These are phyloP conservation scores for Corynorhinus townsendii DNA, from an alignment of 2,113 vertebrate species.

Conservation along the genomic window DNA sequence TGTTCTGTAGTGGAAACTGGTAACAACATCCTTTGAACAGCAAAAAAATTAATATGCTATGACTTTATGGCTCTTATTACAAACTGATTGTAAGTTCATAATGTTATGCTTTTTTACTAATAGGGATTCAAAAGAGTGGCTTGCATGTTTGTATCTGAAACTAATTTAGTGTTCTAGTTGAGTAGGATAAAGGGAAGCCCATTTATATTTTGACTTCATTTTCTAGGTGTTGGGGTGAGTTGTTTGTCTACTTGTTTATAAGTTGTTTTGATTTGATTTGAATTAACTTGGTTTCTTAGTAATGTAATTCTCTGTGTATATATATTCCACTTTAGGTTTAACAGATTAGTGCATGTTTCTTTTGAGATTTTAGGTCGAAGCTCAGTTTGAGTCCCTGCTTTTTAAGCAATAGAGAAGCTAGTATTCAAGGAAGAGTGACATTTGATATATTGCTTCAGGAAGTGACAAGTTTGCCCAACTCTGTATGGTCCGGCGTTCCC, in stretches of 20 bases:
- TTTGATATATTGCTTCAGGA: neutral
- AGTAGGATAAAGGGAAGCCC: neutral
- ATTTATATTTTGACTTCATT: neutral
- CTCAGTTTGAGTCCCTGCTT: neutral
- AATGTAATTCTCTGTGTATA: neutral
- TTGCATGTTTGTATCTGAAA: neutral
- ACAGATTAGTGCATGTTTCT: neutral
- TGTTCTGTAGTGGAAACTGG: neutral
- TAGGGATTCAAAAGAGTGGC: neutral
- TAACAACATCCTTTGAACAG: neutral
- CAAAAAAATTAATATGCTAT: neutral
- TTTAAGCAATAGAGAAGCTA: neutral
- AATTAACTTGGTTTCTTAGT: neutral
- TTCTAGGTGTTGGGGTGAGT: neutral
- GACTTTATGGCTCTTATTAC: neutral
- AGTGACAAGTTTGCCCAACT: conserved; percentile 27
- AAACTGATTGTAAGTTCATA: neutral
- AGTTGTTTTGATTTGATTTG: neutral
- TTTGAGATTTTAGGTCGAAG: conserved; percentile 4
- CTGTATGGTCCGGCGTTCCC: neutral
- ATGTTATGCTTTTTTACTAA: neutral
- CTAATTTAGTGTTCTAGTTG: neutral
- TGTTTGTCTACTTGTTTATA: neutral
- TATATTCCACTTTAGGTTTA: neutral
- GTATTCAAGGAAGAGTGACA: neutral